Conservation (phyloP, 2,797 vertebrate species). For the Darevskia nairensis region DNA sequence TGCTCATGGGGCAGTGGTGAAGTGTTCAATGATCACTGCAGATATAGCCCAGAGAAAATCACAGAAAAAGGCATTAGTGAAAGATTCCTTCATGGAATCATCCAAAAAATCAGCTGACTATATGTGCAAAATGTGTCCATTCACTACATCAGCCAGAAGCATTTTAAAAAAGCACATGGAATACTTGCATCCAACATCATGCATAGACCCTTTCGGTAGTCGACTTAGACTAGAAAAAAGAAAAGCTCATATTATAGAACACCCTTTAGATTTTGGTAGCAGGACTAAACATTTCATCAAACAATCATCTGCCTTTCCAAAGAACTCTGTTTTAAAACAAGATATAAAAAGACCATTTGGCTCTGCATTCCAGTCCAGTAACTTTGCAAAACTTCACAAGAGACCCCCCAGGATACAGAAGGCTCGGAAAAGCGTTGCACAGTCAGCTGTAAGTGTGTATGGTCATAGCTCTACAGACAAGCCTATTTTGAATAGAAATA, state of each 20-base stretch:
- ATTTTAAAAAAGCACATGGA: conserved; percentile 89
- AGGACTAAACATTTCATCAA: conserved; percentile 78
- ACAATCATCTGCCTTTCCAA: conserved; percentile 82
- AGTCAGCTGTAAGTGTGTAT: conserved; percentile 79
- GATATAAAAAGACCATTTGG: conserved; percentile 81
- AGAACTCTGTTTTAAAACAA: conserved; percentile 85
- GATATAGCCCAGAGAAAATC: conserved; percentile 78
- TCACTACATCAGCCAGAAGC: conserved; percentile 81
- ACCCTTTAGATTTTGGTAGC: conserved; percentile 72
- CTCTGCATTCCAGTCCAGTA: conserved; percentile 76
- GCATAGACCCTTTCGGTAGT: conserved; percentile 77
- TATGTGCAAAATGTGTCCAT: conserved; percentile 83
- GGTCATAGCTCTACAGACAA: conserved; percentile 87
- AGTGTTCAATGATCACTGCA: conserved; percentile 76
- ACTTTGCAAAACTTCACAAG: conserved; percentile 84
- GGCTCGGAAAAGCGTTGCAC: conserved; percentile 84
- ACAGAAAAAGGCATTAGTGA: conserved; percentile 77
- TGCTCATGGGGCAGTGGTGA: conserved; percentile 84
- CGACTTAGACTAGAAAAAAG: conserved; percentile 80
- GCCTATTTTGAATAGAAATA: conserved; percentile 81
- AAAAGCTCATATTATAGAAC: conserved; percentile 76
- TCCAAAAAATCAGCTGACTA: conserved; percentile 80
- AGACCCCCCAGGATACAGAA: conserved; percentile 87
- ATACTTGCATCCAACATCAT: conserved; percentile 84
- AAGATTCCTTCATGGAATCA: conserved; percentile 76